A percentile compares a stretch with the other conserved stretches of the same genome.
Evolutionary conservation across 2,113 vertebrate genomes (phyloP).

Genomic region (Rhagologus leucostigma): DNA sequence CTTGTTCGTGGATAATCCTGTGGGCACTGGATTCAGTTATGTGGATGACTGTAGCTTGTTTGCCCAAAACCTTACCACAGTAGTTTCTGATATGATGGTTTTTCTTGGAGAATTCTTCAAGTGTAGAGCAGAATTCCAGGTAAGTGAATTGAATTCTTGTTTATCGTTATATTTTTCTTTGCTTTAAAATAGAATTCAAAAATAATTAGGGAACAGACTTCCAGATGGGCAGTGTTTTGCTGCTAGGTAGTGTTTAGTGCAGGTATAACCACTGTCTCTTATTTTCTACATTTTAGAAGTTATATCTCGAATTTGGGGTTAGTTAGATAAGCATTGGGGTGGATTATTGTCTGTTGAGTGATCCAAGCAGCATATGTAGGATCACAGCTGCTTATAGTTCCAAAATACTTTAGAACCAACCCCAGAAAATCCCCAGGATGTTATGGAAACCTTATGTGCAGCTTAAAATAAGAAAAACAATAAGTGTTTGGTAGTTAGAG

Average conservation of each 20-base stretch:
- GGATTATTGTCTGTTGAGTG: neutral
- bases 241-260: neutral
- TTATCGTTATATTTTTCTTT: neutral
- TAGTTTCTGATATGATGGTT: conserved; percentile 90
- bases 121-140: conserved; percentile 82
- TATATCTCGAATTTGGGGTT: neutral
- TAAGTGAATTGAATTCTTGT: conserved; percentile 19
- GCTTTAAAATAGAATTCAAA: neutral
- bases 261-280: neutral
- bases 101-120: conserved; percentile 85
- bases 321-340: neutral
- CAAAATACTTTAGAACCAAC: neutral
- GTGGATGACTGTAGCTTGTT: conserved; percentile 71
- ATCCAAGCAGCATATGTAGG: neutral
- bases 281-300: neutral
- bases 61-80: conserved; percentile 78
- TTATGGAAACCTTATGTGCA: neutral
- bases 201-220: neutral
- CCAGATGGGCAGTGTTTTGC: neutral
- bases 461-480: neutral
- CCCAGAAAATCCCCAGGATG: neutral
- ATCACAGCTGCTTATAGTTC: neutral
- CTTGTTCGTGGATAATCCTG: conserved; percentile 95
- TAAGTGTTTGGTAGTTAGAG: neutral
- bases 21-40: conserved; percentile 93